These are phyloP conservation scores for Drosophila kikkawai DNA, from an alignment of 1,140 invertebrate species.

Conservation along the genomic window DNA sequence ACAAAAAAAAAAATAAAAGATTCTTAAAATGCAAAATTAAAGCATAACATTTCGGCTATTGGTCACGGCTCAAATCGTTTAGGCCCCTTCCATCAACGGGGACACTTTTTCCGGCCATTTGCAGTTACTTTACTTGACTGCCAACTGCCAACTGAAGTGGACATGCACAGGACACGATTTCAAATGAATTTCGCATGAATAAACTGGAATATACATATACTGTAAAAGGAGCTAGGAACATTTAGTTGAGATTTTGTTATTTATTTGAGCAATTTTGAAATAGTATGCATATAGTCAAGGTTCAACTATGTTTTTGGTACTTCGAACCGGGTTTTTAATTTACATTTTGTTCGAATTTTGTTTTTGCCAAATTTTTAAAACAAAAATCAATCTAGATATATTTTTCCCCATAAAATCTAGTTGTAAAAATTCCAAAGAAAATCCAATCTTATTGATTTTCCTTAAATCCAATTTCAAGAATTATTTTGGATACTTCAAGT, in stretches of 20 bases:
- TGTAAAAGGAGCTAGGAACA: background rate
- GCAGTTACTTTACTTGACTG: slow-evolving; percentile 7
- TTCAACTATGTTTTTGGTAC: background rate
- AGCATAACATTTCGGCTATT: slow-evolving; percentile 58
- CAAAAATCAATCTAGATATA: background rate
- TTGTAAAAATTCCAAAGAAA: too few species aligned
- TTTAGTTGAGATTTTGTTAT: background rate
- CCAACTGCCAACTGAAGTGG: background rate
- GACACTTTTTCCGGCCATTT: slow-evolving; percentile 12
- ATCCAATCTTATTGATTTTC: background rate
- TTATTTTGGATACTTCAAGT: background rate
- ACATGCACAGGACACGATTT: slow-evolving; percentile 1
- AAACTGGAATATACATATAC: background rate
- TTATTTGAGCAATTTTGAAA: background rate
- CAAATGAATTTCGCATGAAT: background rate
- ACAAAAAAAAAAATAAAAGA: slow-evolving; percentile 26
- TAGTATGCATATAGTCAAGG: too few species aligned
- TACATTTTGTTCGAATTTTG: background rate
- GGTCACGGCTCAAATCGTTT: slow-evolving; percentile 25
- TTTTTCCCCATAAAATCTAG: too few species aligned
- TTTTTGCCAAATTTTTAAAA: background rate
- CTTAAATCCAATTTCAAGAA: too few species aligned
- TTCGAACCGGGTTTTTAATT: background rate
- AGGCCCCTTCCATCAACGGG: slow-evolving; percentile 16
- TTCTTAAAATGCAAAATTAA: slow-evolving; percentile 67